Percentiles rank a stretch among this genome's conserved stretches.
Evolutionary conservation across 2,113 vertebrate species (phyloP).

Genomic region (Thymallus thymallus): DNA sequence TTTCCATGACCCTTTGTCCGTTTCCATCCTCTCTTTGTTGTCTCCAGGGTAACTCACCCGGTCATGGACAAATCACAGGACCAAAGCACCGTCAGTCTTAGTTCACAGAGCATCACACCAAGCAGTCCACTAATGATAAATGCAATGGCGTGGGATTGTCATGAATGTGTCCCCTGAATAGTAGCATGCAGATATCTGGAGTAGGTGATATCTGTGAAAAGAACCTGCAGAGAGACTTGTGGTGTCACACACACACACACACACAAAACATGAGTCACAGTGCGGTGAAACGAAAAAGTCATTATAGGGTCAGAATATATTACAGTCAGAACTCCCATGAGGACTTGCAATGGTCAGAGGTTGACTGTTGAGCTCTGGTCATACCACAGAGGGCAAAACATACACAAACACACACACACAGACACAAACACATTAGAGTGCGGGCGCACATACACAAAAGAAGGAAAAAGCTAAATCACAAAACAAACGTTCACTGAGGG

Average conservation of each 20-base stretch:
- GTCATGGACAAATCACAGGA: slow-evolving; percentile 30
- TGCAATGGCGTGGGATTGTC: too few species aligned
- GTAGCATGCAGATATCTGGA: too few species aligned
- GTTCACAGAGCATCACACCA: too few species aligned
- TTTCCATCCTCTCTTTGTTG: slow-evolving; percentile 19
- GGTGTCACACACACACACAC: too few species aligned
- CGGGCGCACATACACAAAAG: neutral
- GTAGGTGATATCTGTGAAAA: too few species aligned
- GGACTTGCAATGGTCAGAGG: neutral
- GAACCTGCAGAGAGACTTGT: too few species aligned
- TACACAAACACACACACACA: slow-evolving; percentile 11
- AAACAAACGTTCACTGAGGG: slow-evolving; percentile 55
- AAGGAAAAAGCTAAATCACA: slow-evolving; percentile 45
- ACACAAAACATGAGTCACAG: too few species aligned
- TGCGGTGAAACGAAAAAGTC: too few species aligned
- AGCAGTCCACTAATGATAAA: too few species aligned
- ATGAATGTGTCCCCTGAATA: too few species aligned
- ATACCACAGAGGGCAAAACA: slow-evolving; percentile 20
- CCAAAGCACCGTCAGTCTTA: neutral
- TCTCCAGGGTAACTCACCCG: slow-evolving; percentile 21
- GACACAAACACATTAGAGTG: neutral
- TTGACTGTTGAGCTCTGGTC: slow-evolving; percentile 15
- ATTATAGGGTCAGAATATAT: neutral
- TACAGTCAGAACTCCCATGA: slow-evolving; percentile 25
- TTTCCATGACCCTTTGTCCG: neutral